A percentile compares a stretch with the other conserved stretches of the same genome.
These are phyloP conservation scores for Melospiza melodia DNA, from an alignment of 2,113 vertebrate genomes.

Conservation along the genomic window DNA sequence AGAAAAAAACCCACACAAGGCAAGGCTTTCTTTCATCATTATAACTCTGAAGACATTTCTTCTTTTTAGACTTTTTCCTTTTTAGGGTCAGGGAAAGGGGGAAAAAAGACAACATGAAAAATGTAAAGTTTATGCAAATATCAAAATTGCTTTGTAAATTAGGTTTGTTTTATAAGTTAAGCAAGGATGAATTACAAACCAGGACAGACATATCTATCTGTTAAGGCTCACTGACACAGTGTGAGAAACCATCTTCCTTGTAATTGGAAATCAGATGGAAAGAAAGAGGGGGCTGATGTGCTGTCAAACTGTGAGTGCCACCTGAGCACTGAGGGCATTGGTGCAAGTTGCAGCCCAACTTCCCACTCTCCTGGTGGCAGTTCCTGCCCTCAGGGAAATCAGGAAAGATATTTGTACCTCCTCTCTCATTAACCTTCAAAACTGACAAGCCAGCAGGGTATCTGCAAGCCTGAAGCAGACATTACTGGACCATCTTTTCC, in stretches of 20 bases:
- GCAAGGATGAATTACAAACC: background rate
- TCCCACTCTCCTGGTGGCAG: background rate
- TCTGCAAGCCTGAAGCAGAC: background rate
- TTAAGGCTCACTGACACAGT: background rate
- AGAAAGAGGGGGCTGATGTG: background rate
- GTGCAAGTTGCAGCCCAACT: background rate
- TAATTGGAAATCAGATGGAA: background rate
- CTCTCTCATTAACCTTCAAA: background rate
- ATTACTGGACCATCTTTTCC: background rate
- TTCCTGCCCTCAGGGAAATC: background rate
- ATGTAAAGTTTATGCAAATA: background rate
- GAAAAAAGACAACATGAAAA: background rate
- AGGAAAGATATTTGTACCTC: background rate
- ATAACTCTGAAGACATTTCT: background rate
- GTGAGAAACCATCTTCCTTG: background rate
- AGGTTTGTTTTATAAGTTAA: background rate
- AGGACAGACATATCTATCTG: background rate
- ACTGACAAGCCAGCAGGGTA: background rate
- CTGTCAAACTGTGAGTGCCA: background rate
- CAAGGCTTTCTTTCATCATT: background rate
- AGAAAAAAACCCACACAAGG: background rate
- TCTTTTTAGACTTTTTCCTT: background rate
- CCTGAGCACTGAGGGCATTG: accelerated
- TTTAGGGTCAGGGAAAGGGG: background rate
- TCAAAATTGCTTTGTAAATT: background rate